Evolutionary conservation across 2,888 invertebrate species (phyloP).

Genomic region (Caenorhabditis auriculariae): DNA sequence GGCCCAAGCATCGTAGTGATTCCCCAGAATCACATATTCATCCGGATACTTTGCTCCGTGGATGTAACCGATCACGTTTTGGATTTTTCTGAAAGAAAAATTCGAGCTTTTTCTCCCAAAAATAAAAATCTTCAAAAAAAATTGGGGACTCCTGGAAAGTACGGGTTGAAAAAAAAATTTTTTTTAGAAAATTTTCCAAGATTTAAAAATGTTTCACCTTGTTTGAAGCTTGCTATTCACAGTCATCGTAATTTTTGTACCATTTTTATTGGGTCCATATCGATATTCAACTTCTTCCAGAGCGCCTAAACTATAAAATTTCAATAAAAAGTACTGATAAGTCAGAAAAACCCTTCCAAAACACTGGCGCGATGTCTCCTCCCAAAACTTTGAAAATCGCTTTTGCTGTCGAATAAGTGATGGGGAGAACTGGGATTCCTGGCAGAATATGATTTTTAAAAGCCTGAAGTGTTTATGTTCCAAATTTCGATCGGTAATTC

Average conservation of each 20-base stretch:
- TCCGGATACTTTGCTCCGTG: conserved; percentile 65
- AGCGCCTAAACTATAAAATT: conserved; percentile 64
- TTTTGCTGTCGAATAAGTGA: conserved; percentile 64
- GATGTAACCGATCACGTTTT: conserved; percentile 64
- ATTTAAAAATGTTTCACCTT: conserved; percentile 18
- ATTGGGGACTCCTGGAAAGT: not conserved
- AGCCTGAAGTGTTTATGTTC: conserved; percentile 12
- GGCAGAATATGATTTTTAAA: conserved; percentile 50
- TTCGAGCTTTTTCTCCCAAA: not conserved
- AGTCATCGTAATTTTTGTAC: conserved; percentile 35
- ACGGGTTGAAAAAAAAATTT: not conserved
- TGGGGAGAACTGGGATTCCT: conserved; percentile 65
- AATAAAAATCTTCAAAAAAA: not conserved
- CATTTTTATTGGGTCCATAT: conserved; percentile 63
- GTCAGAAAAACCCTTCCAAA: not conserved
- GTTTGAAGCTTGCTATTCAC: conserved; percentile 43
- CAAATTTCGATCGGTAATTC: no score
- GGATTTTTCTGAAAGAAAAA: conserved; percentile 40
- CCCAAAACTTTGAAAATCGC: conserved; percentile 44
- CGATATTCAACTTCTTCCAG: conserved; percentile 65
- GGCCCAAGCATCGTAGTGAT: conserved; percentile 69
- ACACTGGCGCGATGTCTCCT: conserved; percentile 41
- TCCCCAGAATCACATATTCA: conserved; percentile 68
- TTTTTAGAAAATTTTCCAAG: not conserved
- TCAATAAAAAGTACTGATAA: conserved; percentile 49